Percentiles rank a stretch among this genome's conserved stretches.
Conservation (phyloP, 2,113 vertebrate species). For the Percopsis transmontana region DNA sequence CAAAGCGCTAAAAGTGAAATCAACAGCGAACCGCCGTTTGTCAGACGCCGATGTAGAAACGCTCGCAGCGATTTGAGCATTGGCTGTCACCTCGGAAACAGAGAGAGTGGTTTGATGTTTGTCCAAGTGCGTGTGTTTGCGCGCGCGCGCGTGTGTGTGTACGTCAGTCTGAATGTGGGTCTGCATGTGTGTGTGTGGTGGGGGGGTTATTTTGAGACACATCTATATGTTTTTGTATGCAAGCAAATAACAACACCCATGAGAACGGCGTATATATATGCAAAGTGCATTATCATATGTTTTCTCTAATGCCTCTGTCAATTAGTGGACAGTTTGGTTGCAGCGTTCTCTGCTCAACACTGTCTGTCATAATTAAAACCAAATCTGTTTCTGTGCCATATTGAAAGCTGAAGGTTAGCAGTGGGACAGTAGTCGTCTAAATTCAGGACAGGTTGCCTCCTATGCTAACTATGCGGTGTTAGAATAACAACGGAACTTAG, state of each 20-base stretch:
- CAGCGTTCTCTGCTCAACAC: slow-evolving; percentile 19
- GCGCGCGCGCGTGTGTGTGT: neutral
- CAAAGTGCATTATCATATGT: slow-evolving; percentile 21
- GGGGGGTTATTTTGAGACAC: slow-evolving; percentile 7
- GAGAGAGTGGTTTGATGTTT: slow-evolving; percentile 52
- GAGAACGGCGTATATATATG: slow-evolving; percentile 33
- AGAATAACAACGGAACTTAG: neutral
- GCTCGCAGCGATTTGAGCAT: slow-evolving; percentile 60
- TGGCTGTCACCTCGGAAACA: slow-evolving; percentile 51
- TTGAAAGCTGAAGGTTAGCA: neutral
- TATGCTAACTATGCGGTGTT: slow-evolving; percentile 2
- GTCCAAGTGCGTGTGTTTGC: slow-evolving; percentile 24
- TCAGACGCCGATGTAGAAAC: slow-evolving; percentile 43
- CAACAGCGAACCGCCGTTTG: slow-evolving; percentile 42
- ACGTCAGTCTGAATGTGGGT: slow-evolving; percentile 11
- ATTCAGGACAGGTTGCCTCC: neutral
- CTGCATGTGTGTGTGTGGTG: slow-evolving; percentile 5
- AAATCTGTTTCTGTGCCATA: slow-evolving; percentile 25
- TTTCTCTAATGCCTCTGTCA: slow-evolving; percentile 51
- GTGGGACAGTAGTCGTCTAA: slow-evolving; percentile 7
- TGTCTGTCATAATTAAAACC: slow-evolving; percentile 57
- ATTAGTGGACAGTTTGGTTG: slow-evolving; percentile 45
- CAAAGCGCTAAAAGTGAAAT: slow-evolving; percentile 70
- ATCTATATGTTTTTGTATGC: slow-evolving; percentile 19
- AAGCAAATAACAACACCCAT: slow-evolving; percentile 18